A percentile compares a stretch with the other conserved stretches of the same genome.
These are phyloP conservation scores for Gryon sp. DNA, from an alignment of 1,140 invertebrate species.

Conservation along the genomic window DNA sequence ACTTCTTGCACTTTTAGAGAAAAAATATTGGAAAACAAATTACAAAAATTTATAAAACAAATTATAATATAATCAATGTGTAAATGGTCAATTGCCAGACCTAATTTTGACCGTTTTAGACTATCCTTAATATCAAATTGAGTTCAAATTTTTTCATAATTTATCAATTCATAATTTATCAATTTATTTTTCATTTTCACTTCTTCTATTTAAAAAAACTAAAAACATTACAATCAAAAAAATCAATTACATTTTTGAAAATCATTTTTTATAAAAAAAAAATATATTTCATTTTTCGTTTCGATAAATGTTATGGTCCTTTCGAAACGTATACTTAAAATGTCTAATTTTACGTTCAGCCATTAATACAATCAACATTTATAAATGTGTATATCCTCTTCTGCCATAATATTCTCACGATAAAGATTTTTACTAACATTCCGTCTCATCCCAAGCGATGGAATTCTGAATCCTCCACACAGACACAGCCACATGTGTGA, in stretches of 20 bases:
- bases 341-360: constrained; percentile 16
- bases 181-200: too few species aligned
- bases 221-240: background rate
- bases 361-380: constrained; percentile 41
- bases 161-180: too few species aligned
- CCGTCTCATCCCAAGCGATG: constrained; percentile 21
- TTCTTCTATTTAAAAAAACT: too few species aligned
- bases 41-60: too few species aligned
- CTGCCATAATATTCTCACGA: constrained; percentile 36
- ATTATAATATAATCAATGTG: too few species aligned
- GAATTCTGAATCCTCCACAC: constrained; percentile 10
- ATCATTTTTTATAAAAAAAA: background rate
- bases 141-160: too few species aligned
- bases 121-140: too few species aligned
- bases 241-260: background rate
- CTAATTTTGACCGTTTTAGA: too few species aligned
- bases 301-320: background rate
- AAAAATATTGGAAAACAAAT: too few species aligned
- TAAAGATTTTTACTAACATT: constrained; percentile 48
- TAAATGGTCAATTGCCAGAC: too few species aligned
- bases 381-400: constrained; percentile 17
- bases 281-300: background rate
- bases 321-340: constrained; percentile 23
- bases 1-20: too few species aligned
- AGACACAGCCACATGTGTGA: background rate